Evolutionary conservation across 2,888 invertebrate species (phyloP).

Genomic region (Craniophora ligustri): DNA sequence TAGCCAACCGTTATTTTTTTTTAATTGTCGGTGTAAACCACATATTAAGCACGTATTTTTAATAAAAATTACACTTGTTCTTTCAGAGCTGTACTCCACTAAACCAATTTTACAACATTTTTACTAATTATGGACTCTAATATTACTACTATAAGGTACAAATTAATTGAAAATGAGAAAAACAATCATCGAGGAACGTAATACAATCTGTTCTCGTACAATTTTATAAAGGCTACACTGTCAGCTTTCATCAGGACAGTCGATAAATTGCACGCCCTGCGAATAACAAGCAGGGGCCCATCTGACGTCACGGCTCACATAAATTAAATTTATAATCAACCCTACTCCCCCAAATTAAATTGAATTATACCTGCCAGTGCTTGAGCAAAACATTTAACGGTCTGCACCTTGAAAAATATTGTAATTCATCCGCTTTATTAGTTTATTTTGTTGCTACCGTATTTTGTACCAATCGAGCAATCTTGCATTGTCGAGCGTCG

Average conservation of each 20-base stretch:
- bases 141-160: no score
- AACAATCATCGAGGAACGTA: no score
- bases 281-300: conserved; percentile 78
- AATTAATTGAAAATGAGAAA: not conserved
- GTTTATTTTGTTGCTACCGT: no score
- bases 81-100: no score
- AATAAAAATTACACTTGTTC: no score
- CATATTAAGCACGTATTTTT: not conserved
- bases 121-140: no score
- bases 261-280: conserved; percentile 76
- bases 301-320: conserved; percentile 78
- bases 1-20: no score
- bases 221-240: conserved; percentile 63
- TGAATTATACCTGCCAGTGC: conserved; percentile 84
- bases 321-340: conserved; percentile 87
- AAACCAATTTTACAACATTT: no score
- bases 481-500: no score
- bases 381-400: conserved; percentile 82
- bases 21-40: no score
- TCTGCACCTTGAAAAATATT: conserved; percentile 73
- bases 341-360: conserved; percentile 80
- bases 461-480: no score
- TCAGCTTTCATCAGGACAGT: conserved; percentile 74
- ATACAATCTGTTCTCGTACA: conserved; percentile 45
- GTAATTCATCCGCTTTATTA: conserved; percentile 68